phyloP scores from a whole-genome alignment of 2,797 vertebrate genomes.

The Acrocephalus scirpaceus region DNA sequence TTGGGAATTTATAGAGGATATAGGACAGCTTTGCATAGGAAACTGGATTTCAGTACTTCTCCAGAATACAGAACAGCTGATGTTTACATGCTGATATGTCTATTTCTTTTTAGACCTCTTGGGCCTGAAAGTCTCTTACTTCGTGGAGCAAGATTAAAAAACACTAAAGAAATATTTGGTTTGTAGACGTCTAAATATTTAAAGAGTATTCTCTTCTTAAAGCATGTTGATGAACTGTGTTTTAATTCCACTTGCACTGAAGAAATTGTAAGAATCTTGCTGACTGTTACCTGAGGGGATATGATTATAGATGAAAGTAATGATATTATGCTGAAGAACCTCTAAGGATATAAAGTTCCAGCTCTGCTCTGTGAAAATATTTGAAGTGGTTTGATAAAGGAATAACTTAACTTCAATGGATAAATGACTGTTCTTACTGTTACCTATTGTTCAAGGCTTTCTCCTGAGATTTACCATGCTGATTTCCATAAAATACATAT shows the following conservation, averaged over 20 bases:
- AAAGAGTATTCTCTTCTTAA: conserved; percentile 15
- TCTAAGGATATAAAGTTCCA: conserved; percentile 23
- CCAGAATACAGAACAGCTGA: not conserved
- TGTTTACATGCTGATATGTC: conserved; percentile 14
- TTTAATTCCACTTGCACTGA: conserved; percentile 19
- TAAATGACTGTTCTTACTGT: conserved; percentile 31
- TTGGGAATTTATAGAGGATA: not conserved
- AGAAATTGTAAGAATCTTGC: not conserved
- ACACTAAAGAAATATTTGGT: conserved; percentile 99
- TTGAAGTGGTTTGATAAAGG: conserved; percentile 40
- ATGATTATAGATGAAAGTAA: conserved; percentile 18
- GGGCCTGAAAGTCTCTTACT: conserved; percentile 96
- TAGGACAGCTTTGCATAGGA: not conserved
- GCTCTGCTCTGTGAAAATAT: conserved; percentile 5
- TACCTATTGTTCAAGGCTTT: conserved; percentile 5
- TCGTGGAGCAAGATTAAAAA: conserved; percentile 97
- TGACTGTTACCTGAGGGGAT: conserved; percentile 15
- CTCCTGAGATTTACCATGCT: conserved; percentile 29
- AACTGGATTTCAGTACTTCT: not conserved
- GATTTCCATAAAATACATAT: conserved; percentile 23
- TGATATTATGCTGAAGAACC: not conserved
- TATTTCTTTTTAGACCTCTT: conserved; percentile 84
- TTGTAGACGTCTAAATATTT: conserved; percentile 70
- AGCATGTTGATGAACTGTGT: not conserved
- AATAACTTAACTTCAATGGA: conserved; percentile 1